Evolutionary conservation across 2,113 vertebrate genomes (phyloP).

Genomic region (Apeltes quadracus): DNA sequence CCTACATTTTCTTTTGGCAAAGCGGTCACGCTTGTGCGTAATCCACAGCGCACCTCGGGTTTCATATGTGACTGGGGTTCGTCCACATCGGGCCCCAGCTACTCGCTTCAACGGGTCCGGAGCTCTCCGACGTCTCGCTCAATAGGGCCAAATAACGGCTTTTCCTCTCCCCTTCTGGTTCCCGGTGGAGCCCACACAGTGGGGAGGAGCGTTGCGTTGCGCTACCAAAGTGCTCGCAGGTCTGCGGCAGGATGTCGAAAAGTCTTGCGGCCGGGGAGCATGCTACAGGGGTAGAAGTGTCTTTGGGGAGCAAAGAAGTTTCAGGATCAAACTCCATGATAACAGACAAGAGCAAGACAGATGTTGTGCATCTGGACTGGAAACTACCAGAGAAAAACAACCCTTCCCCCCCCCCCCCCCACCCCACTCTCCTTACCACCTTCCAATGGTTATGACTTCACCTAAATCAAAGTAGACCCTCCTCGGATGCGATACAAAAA

Average conservation of each 20-base stretch:
- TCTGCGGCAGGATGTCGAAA: not conserved
- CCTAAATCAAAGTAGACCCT: not conserved
- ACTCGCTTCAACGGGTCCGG: slow-evolving; percentile 84
- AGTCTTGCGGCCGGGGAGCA: not conserved
- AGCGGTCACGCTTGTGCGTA: slow-evolving; percentile 86
- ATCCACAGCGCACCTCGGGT: slow-evolving; percentile 86
- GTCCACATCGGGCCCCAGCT: slow-evolving; percentile 61
- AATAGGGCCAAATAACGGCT: slow-evolving; percentile 27
- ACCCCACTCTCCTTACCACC: not conserved
- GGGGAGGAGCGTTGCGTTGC: slow-evolving; percentile 17
- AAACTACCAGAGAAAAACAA: not conserved
- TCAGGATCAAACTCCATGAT: not conserved
- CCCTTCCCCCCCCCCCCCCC: no score
- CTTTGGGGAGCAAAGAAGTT: not conserved
- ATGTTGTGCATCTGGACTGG: not conserved
- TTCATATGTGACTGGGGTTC: slow-evolving; percentile 81
- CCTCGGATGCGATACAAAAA: no score
- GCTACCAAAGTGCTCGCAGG: not conserved
- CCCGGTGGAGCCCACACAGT: slow-evolving; percentile 24
- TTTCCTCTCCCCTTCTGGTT: slow-evolving; percentile 19
- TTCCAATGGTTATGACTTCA: not conserved
- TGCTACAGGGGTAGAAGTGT: not conserved
- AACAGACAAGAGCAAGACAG: not conserved
- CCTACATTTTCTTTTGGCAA: slow-evolving; percentile 89
- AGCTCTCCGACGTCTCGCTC: slow-evolving; percentile 69